A percentile compares a stretch with the other conserved stretches of the same genome.
Conservation (phyloP, 2,113 vertebrate genomes). For the Strigops habroptila region DNA sequence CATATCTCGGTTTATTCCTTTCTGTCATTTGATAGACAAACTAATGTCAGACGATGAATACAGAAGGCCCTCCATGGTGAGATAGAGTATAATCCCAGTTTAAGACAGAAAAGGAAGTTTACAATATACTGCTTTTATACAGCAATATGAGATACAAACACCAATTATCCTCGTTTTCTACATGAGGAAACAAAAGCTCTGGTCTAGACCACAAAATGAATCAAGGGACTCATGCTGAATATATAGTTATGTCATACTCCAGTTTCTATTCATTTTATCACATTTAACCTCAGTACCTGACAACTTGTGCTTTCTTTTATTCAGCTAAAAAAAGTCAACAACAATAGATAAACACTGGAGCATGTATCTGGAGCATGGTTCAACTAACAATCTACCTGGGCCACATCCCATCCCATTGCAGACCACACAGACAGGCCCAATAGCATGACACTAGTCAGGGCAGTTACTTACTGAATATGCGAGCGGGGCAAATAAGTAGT, state of each 20-base stretch:
- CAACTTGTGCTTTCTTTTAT: neutral
- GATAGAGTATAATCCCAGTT: neutral
- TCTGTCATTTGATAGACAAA: neutral
- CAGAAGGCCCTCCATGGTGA: neutral
- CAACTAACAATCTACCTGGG: neutral
- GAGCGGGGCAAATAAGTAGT: neutral
- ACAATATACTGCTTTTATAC: neutral
- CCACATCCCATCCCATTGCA: neutral
- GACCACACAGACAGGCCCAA: neutral
- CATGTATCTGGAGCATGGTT: neutral
- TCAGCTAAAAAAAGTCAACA: neutral
- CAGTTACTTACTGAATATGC: neutral
- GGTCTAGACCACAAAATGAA: neutral
- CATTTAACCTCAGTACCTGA: neutral
- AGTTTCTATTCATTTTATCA: neutral
- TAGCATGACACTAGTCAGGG: neutral
- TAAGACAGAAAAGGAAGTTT: neutral
- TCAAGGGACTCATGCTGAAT: neutral
- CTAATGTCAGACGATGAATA: neutral
- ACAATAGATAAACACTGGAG: neutral
- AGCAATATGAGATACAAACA: neutral
- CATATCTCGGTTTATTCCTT: neutral
- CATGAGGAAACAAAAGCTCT: neutral
- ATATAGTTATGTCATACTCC: neutral
- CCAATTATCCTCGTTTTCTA: neutral